These are phyloP conservation scores for Cygnus buccinator DNA, from an alignment of 2,113 vertebrate species.

Conservation along the genomic window DNA sequence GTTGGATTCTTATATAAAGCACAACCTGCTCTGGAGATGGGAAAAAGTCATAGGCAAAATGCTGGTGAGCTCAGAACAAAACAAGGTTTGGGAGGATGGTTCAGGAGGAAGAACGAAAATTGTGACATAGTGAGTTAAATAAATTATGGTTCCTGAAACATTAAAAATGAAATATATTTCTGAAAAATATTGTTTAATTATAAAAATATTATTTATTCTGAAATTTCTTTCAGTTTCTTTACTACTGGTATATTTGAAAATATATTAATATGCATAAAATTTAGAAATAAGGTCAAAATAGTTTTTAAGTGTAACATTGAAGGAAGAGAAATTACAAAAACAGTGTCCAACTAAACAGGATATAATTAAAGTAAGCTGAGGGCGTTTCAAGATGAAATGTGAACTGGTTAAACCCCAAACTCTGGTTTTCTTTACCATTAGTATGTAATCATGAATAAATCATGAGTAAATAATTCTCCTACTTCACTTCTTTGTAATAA, in stretches of 20 bases:
- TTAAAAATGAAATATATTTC: rapidly evolving
- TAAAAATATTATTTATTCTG: neutral
- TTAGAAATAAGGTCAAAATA: neutral
- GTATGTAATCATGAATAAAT: neutral
- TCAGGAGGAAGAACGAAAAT: neutral
- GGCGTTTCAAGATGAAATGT: neutral
- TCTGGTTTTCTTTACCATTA: neutral
- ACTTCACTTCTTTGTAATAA: neutral
- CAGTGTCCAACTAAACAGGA: neutral
- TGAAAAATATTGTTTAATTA: neutral
- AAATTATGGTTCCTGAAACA: neutral
- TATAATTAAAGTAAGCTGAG: neutral
- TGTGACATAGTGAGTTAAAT: neutral
- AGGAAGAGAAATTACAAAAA: neutral
- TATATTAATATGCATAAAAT: neutral
- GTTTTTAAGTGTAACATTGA: neutral
- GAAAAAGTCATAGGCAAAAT: neutral
- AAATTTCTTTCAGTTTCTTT: neutral
- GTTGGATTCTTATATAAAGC: rapidly evolving
- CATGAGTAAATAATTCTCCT: neutral
- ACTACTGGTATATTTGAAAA: neutral
- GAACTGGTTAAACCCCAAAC: neutral
- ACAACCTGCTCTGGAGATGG: neutral
- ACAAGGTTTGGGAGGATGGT: neutral
- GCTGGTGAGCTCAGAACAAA: neutral